Evolutionary conservation across 2,113 vertebrate genomes (phyloP).

Genomic region (Balaeniceps rex): DNA sequence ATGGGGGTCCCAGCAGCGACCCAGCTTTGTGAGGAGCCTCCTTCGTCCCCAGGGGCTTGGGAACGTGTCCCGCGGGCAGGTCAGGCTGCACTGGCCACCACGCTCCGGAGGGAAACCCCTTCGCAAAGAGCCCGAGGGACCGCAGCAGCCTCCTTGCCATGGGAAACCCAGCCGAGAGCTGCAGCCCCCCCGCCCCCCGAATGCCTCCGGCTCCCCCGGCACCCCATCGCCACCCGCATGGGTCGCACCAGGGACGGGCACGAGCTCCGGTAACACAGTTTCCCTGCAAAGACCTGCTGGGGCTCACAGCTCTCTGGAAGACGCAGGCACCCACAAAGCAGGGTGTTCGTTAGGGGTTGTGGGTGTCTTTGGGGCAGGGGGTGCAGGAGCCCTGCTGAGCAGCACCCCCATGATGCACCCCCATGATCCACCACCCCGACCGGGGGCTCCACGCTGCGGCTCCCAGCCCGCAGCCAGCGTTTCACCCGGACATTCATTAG

Average conservation of each 20-base stretch:
- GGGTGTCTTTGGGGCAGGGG: background rate
- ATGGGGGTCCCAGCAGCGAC: background rate
- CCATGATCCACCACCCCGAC: background rate
- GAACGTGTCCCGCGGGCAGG: fast-evolving
- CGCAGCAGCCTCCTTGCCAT: background rate
- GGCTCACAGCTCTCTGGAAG: background rate
- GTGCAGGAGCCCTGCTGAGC: background rate
- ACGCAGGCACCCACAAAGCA: background rate
- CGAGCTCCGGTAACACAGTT: background rate
- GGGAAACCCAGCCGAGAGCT: background rate
- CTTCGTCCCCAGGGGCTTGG: background rate
- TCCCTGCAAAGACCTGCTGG: background rate
- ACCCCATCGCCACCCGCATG: fast-evolving
- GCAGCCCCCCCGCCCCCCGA: background rate
- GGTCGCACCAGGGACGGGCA: background rate
- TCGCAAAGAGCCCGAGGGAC: background rate
- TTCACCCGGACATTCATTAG: background rate
- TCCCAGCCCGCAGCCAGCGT: background rate
- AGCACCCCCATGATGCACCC: background rate
- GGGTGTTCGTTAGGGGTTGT: background rate
- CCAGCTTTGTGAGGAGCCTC: background rate
- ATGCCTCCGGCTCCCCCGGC: background rate
- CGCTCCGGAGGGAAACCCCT: fast-evolving
- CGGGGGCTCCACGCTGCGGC: fast-evolving
- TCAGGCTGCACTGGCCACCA: background rate